phyloP scores from a whole-genome alignment of 2,888 invertebrate species.

The Eurytoma adleriae region DNA sequence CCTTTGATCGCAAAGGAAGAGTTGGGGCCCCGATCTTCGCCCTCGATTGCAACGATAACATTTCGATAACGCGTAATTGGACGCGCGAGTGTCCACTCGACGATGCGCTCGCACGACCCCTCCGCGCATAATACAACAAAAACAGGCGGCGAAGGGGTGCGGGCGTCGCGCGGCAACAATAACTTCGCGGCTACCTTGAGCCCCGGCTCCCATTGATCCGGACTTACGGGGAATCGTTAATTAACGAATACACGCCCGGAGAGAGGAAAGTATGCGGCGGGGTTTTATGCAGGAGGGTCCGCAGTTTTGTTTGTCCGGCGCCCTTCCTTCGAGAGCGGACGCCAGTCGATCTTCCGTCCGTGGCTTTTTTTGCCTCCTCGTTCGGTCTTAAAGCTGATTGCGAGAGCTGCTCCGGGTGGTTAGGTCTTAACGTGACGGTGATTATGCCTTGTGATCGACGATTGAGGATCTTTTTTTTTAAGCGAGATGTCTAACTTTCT shows the following conservation, averaged over 20 bases:
- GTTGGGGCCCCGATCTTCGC: neutral
- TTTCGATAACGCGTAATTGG: constrained; percentile 23
- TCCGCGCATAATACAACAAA: constrained; percentile 25
- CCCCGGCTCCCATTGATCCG: constrained; percentile 3
- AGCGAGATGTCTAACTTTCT: no score
- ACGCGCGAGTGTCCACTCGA: neutral
- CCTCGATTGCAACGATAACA: constrained; percentile 21
- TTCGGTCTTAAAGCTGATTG: no score
- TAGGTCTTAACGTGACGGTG: no score
- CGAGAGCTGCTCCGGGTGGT: no score
- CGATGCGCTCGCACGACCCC: neutral
- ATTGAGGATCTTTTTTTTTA: no score
- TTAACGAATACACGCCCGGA: constrained; percentile 68
- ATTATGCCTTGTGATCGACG: no score
- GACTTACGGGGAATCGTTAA: constrained; percentile 67
- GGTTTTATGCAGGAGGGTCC: constrained; percentile 66
- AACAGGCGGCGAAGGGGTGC: constrained; percentile 10
- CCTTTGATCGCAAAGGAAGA: constrained; percentile 13
- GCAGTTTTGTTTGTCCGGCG: constrained; percentile 75
- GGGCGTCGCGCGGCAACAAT: neutral
- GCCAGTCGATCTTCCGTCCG: constrained; percentile 29
- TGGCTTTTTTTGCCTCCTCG: no score
- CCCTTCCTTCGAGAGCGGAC: constrained; percentile 64
- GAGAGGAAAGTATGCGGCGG: constrained; percentile 41
- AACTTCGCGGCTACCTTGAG: constrained; percentile 21